Conservation (phyloP, 2,797 vertebrate species). For the Enteromius argenteus region DNA sequence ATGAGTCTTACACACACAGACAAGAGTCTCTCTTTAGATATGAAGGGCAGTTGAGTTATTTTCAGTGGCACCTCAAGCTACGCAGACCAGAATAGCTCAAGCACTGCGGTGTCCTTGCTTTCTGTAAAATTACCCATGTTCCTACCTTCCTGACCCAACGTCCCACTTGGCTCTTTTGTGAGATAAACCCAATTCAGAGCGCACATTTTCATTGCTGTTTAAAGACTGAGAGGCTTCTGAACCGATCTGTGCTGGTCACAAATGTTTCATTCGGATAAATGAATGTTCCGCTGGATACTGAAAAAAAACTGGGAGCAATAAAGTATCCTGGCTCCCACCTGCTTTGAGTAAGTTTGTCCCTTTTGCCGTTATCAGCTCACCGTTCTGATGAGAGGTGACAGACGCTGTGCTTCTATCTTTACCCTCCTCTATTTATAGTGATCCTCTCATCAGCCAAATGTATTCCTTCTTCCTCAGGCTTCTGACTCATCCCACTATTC, state of each 20-base stretch:
- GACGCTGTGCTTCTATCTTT: conserved; percentile 43
- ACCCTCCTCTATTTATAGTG: conserved; percentile 51
- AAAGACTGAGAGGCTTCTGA: conserved; percentile 15
- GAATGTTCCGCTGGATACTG: neutral
- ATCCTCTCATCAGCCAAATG: conserved; percentile 51
- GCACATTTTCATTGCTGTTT: conserved; percentile 15
- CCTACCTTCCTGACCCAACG: conserved; percentile 48
- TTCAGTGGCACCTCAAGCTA: conserved; percentile 60
- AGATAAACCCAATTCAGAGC: conserved; percentile 26
- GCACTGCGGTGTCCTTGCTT: conserved; percentile 51
- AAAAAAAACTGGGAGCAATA: conserved; percentile 19
- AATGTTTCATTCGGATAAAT: conserved; percentile 31
- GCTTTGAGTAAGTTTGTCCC: conserved; percentile 22
- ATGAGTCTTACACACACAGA: conserved; percentile 42
- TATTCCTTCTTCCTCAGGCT: conserved; percentile 40
- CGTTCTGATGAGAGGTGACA: conserved; percentile 41
- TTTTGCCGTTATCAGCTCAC: conserved; percentile 40
- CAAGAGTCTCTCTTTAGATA: conserved; percentile 51
- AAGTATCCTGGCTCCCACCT: conserved; percentile 26
- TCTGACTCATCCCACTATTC: conserved; percentile 43
- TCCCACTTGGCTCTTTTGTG: conserved; percentile 47
- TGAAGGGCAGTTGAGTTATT: conserved; percentile 58
- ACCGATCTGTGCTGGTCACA: conserved; percentile 1
- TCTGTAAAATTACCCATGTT: conserved; percentile 53
- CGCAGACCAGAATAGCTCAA: conserved; percentile 53